Conservation (phyloP, 2,888 invertebrate genomes). For the Congeria kusceri region DNA sequence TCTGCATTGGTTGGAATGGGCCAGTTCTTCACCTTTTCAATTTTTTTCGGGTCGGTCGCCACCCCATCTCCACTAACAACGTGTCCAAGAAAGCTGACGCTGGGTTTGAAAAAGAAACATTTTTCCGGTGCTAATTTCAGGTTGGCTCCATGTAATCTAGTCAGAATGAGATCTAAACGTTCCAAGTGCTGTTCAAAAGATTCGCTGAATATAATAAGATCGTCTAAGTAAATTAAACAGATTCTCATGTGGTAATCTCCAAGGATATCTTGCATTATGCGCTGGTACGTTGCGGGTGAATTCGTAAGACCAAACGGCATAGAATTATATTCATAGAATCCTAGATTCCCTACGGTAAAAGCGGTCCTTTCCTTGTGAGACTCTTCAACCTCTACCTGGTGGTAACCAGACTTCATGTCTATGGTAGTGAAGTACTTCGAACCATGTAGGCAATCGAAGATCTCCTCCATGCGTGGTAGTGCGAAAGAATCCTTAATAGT, state of each 20-base stretch:
- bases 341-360: conserved; percentile 19
- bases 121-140: conserved; percentile 22
- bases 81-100: conserved; percentile 23
- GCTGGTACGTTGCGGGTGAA: conserved; percentile 6
- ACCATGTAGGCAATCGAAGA: no score
- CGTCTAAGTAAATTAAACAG: conserved; percentile 22
- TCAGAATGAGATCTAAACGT: conserved; percentile 13
- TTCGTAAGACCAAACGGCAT: conserved; percentile 13
- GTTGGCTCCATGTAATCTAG: conserved; percentile 13
- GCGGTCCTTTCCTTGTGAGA: no score
- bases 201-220: conserved; percentile 14
- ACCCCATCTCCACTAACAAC: conserved; percentile 19
- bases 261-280: conserved; percentile 10
- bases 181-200: conserved; percentile 27
- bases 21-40: conserved; percentile 28
- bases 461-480: no score
- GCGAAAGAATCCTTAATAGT: no score
- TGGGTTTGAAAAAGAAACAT: conserved; percentile 11
- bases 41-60: conserved; percentile 24
- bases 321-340: background rate
- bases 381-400: no score
- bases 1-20: conserved; percentile 35
- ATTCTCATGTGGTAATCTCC: conserved; percentile 10
- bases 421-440: no score
- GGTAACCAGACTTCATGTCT: no score